phyloP scores from a whole-genome alignment of 2,113 vertebrate genomes.

The Cyprinodon tularosa region DNA sequence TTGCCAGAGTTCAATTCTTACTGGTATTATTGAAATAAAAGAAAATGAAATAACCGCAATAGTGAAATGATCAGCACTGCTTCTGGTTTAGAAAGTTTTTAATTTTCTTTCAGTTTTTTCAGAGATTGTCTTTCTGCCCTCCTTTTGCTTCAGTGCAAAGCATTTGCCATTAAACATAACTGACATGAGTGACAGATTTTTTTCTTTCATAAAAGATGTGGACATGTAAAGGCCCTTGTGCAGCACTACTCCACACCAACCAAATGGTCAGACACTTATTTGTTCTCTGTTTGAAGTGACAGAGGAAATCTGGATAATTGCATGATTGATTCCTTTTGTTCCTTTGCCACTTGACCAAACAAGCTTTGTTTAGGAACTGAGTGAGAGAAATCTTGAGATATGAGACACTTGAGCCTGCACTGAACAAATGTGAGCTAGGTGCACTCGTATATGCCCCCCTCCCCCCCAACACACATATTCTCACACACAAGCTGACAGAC shows the following conservation, averaged over 20 bases:
- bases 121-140: slow-evolving; percentile 34
- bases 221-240: slow-evolving; percentile 55
- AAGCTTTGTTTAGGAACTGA: slow-evolving; percentile 70
- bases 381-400: slow-evolving; percentile 62
- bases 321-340: slow-evolving; percentile 78
- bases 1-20: slow-evolving; percentile 20
- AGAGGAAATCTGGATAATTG: slow-evolving; percentile 78
- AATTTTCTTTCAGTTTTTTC: slow-evolving; percentile 33
- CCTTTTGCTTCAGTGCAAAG: slow-evolving; percentile 23
- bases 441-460: slow-evolving; percentile 45
- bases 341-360: slow-evolving; percentile 64
- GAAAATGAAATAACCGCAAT: slow-evolving; percentile 29
- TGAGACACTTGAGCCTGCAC: slow-evolving; percentile 55
- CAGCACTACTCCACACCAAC: slow-evolving; percentile 47
- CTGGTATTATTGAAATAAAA: slow-evolving; percentile 39
- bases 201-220: slow-evolving; percentile 64
- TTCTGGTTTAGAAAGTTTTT: slow-evolving; percentile 36
- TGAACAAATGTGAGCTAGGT: slow-evolving; percentile 48
- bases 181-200: slow-evolving; percentile 45
- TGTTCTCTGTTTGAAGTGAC: slow-evolving; percentile 68
- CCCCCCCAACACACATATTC: slow-evolving; percentile 38
- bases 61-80: slow-evolving; percentile 28
- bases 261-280: slow-evolving; percentile 47
- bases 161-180: slow-evolving; percentile 27
- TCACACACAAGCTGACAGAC: slow-evolving; percentile 40